Evolutionary conservation across 2,797 vertebrate species (phyloP).

Genomic region (Falco columbarius): DNA sequence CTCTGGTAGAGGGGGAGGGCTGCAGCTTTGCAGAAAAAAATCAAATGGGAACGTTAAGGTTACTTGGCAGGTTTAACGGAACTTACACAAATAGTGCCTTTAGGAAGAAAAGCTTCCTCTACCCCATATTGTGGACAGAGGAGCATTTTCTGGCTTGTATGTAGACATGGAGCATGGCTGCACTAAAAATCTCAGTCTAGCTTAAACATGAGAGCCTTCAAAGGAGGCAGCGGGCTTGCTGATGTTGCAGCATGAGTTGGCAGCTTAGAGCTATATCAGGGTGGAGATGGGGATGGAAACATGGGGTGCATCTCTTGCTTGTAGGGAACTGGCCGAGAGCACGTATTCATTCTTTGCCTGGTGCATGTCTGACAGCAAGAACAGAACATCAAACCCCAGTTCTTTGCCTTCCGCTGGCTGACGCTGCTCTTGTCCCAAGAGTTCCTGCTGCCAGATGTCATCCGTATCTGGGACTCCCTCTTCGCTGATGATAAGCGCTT

Average conservation of each 20-base stretch:
- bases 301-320: not conserved
- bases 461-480: constrained; percentile 97
- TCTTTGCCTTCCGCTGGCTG: constrained; percentile 98
- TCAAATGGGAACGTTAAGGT: not conserved
- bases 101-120: not conserved
- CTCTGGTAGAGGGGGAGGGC: not conserved
- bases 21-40: constrained; percentile 27
- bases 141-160: not conserved
- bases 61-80: not conserved
- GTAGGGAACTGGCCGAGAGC: not conserved
- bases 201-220: not conserved
- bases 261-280: not conserved
- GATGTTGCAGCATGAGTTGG: not conserved
- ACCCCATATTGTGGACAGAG: not conserved
- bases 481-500: constrained; percentile 93
- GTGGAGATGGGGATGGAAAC: not conserved
- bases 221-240: not conserved
- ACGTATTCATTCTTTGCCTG: constrained; percentile 4
- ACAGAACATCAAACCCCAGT: constrained; percentile 98
- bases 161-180: not conserved
- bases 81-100: not conserved
- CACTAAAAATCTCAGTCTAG: not conserved
- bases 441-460: constrained; percentile 95
- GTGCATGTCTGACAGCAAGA: constrained; percentile 85
- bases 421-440: constrained; percentile 96